phyloP scores from a whole-genome alignment of 2,888 invertebrate species.

The Bedellia somnulentella region DNA sequence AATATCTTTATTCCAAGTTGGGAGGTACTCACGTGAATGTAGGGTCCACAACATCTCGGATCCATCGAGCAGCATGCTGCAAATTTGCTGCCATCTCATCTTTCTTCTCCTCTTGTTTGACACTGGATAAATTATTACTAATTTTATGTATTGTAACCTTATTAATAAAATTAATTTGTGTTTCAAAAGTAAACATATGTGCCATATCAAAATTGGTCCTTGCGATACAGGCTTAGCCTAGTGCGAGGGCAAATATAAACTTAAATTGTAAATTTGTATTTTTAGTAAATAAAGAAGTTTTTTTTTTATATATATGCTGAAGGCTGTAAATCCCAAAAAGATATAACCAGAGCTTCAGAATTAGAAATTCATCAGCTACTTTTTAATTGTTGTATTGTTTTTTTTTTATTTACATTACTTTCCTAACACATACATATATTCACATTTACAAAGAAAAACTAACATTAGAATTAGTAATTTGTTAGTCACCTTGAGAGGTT shows the following conservation, averaged over 20 bases:
- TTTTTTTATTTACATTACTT: too few relatives aligned
- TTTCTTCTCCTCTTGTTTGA: neutral
- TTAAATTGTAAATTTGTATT: too few relatives aligned
- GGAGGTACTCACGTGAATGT: neutral
- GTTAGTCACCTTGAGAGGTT: too few relatives aligned
- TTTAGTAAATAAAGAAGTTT: neutral
- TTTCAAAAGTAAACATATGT: neutral
- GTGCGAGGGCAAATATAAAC: too few relatives aligned
- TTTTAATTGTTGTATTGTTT: neutral
- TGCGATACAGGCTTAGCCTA: too few relatives aligned
- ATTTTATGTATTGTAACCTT: neutral
- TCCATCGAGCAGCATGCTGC: constrained; percentile 1
- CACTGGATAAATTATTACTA: neutral
- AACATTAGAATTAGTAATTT: too few relatives aligned
- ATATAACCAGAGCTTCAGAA: too few relatives aligned
- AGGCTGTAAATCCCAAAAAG: too few relatives aligned
- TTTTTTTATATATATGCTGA: neutral
- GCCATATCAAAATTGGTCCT: too few relatives aligned
- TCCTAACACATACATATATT: too few relatives aligned
- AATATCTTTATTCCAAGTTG: neutral
- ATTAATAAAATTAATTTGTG: neutral
- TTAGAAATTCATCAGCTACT: too few relatives aligned
- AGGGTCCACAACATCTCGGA: constrained; percentile 1
- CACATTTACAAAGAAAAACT: too few relatives aligned
- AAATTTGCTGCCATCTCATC: neutral